phyloP scores from a whole-genome alignment of 2,797 vertebrate species.

The Saxicola maurus region DNA sequence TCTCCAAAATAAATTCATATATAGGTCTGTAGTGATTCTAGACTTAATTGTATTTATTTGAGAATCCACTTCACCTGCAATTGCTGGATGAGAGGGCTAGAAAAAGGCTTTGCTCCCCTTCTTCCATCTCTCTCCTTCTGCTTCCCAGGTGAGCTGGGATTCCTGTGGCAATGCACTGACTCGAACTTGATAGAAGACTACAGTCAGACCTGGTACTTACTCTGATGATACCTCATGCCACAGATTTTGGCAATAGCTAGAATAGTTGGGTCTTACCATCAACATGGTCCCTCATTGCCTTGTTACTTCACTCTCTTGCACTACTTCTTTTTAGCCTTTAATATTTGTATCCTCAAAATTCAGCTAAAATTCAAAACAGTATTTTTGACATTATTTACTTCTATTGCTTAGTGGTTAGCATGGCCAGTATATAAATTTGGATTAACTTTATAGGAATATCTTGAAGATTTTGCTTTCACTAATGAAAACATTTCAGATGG shows the following conservation, averaged over 20 bases:
- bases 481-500: neutral
- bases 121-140: neutral
- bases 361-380: neutral
- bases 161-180: neutral
- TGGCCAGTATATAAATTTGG: neutral
- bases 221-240: too few relatives aligned
- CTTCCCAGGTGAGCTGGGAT: neutral
- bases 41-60: neutral
- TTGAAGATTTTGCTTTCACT: neutral
- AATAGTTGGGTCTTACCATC: neutral
- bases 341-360: neutral
- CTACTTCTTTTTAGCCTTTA: neutral
- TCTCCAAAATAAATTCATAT: neutral
- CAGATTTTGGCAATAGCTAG: neutral
- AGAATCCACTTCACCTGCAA: fast-evolving
- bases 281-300: fast-evolving
- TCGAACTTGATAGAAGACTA: fast-evolving
- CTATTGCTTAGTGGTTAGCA: neutral
- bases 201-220: neutral
- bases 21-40: neutral
- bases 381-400: neutral
- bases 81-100: neutral
- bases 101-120: neutral
- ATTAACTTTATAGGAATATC: neutral
- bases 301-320: neutral